A percentile compares a stretch with the other conserved stretches of the same genome.
phyloP scores from a whole-genome alignment of 2,888 invertebrate genomes.

The Himalopsyche japonica region DNA sequence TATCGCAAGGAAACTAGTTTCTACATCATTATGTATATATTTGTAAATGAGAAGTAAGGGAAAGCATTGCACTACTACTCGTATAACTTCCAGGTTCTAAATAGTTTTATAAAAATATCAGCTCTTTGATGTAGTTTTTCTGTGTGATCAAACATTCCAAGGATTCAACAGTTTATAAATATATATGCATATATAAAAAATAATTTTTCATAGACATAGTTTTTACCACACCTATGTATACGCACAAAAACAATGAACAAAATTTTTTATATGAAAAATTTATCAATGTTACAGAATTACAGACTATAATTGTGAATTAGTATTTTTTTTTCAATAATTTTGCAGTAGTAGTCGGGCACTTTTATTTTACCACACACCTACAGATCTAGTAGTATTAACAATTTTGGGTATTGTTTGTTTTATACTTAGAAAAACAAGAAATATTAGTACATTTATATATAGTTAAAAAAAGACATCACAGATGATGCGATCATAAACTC shows the following conservation, averaged over 20 bases:
- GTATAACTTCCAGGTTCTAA: not conserved
- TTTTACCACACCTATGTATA: not conserved
- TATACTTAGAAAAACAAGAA: not conserved
- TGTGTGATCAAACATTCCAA: not conserved
- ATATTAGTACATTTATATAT: not conserved
- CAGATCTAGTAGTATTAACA: not conserved
- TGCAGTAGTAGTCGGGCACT: not conserved
- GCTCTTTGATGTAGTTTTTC: not conserved
- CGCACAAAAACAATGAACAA: too few relatives aligned
- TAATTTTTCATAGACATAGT: not conserved
- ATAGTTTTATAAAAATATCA: not conserved
- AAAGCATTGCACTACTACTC: not conserved
- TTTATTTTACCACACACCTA: not conserved
- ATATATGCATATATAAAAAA: not conserved
- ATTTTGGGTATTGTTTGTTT: not conserved
- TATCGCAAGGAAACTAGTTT: not conserved
- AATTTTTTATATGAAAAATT: too few relatives aligned
- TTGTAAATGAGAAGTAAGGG: not conserved
- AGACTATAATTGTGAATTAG: too few relatives aligned
- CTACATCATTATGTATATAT: not conserved
- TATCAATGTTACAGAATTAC: too few relatives aligned
- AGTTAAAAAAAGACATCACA: not conserved
- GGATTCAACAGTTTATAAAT: not conserved
- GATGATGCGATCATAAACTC: not conserved
- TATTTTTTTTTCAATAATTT: not conserved